These are phyloP conservation scores for Herminia tarsipennalis DNA, from an alignment of 2,888 invertebrate genomes.

Conservation along the genomic window DNA sequence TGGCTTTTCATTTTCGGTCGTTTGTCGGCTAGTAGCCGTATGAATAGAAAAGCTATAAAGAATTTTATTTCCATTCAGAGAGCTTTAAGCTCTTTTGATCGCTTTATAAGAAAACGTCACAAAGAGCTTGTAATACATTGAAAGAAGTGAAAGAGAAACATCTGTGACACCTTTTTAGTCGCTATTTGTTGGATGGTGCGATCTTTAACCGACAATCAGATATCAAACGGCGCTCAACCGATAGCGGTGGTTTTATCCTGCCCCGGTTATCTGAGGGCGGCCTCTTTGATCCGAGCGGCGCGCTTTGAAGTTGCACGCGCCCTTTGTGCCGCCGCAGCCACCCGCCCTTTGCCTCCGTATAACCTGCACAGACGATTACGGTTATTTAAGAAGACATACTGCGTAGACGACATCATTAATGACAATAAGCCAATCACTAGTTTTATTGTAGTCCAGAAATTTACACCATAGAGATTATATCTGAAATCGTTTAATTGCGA, in stretches of 20 bases:
- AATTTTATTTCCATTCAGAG: conserved; percentile 21
- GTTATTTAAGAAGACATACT: conserved; percentile 45
- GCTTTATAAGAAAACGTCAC: conserved; percentile 34
- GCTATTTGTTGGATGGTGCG: conserved; percentile 51
- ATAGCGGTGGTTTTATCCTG: conserved; percentile 65
- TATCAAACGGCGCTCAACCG: conserved; percentile 68
- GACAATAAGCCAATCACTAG: conserved; percentile 22
- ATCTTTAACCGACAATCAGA: conserved; percentile 75
- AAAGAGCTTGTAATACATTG: conserved; percentile 29
- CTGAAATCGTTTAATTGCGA: no score
- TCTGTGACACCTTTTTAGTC: conserved; percentile 60
- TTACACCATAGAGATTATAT: no score
- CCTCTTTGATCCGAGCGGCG: conserved; percentile 66
- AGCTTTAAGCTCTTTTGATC: conserved; percentile 37
- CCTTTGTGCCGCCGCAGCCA: conserved; percentile 59
- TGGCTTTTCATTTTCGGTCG: conserved; percentile 14
- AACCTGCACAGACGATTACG: conserved; percentile 71
- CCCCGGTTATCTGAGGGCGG: conserved; percentile 64
- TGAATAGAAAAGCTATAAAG: conserved; percentile 15
- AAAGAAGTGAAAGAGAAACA: conserved; percentile 44
- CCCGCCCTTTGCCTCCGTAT: conserved; percentile 38
- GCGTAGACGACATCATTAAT: conserved; percentile 50
- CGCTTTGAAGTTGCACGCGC: conserved; percentile 67
- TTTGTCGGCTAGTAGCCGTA: conserved; percentile 12
- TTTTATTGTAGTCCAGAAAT: no score